Evolutionary conservation across 2,113 vertebrate species (phyloP), one percentile per base, ranked within the genome.

Genomic region (Loxodonta africana): DNA sequence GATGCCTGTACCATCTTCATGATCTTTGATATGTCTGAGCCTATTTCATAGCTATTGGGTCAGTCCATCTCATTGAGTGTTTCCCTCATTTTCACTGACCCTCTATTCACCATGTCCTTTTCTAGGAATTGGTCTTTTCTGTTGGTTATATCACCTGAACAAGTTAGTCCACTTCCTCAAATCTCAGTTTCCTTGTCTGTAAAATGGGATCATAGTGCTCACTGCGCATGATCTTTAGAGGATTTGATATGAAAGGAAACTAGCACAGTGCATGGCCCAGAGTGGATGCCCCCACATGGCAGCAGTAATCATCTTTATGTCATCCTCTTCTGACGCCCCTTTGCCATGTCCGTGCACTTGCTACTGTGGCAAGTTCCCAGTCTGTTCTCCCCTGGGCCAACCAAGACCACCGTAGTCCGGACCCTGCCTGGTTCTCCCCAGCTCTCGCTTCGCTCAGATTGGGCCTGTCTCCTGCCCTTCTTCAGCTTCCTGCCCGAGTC

Each of bases 281-380:
- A 6, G 7, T 4, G n/a, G 33, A 5, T 2, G 4, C n/a, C 69
- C 25, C 5, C 71, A 44, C 26, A 14, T 0, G 12, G n/a, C 1
- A 2, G 25, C 71, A 37, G 1, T 37, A 17, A 10, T 11, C 3
- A 8, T 2, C 25, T 0, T 65, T 28, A 8, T 2, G 1, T 3
- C 2, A 2, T 44, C 8, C 9, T 25, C 0, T 1, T 78, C 77
- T 2, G 53, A 57, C 26, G 17, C 48, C 73, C 63, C 30, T 1
- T 10, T 10, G 48, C 48, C 48, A 48, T 25, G 15, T 10, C 1
- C 2, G 1, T 6, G 0, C 30, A 5, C 8, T 28, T 51, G 0
- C 12, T 87, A 41, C 57, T 57, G 4, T 20, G 7, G 20, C 41
- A 7, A 1, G 23, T 10, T 2, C 12, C 41, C 41, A 26, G 2